These are phyloP conservation scores for Anolis apletophallus DNA, from an alignment of 2,797 vertebrate genomes.

Conservation along the genomic window DNA sequence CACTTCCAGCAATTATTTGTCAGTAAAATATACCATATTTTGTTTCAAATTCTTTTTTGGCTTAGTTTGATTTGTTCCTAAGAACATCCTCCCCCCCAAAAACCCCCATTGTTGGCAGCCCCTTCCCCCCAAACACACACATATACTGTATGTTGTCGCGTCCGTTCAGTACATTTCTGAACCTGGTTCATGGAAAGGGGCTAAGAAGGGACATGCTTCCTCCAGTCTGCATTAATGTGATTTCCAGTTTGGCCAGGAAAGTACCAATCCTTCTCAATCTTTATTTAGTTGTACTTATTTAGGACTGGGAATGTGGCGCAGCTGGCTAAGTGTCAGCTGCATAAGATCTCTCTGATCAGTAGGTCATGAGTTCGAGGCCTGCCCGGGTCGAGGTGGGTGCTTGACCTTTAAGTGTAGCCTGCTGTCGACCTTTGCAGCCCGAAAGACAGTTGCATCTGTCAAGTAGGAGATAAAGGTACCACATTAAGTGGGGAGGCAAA, in stretches of 20 bases:
- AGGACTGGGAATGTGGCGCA: too few species aligned
- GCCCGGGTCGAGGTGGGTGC: too few species aligned
- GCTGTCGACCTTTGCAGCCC: too few species aligned
- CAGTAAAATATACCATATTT: not conserved
- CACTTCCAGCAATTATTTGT: not conserved
- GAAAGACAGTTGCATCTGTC: too few species aligned
- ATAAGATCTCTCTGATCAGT: too few species aligned
- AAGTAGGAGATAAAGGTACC: too few species aligned
- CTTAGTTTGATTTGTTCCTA: not conserved
- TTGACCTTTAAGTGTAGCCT: too few species aligned
- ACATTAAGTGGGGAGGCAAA: too few species aligned
- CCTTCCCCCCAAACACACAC: too few species aligned
- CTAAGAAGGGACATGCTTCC: not conserved
- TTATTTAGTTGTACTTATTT: not conserved
- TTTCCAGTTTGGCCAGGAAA: not conserved
- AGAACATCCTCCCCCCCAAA: not conserved
- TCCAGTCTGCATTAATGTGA: not conserved
- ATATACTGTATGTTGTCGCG: too few species aligned
- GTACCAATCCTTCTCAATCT: not conserved
- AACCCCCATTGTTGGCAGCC: not conserved
- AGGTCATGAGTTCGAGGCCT: too few species aligned
- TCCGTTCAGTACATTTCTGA: not conserved
- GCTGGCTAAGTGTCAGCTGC: too few species aligned
- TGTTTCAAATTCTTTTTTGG: not conserved
- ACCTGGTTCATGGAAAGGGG: not conserved